These are phyloP conservation scores for Megaceryle torquata DNA, from an alignment of 2,113 vertebrate genomes.

Conservation along the genomic window DNA sequence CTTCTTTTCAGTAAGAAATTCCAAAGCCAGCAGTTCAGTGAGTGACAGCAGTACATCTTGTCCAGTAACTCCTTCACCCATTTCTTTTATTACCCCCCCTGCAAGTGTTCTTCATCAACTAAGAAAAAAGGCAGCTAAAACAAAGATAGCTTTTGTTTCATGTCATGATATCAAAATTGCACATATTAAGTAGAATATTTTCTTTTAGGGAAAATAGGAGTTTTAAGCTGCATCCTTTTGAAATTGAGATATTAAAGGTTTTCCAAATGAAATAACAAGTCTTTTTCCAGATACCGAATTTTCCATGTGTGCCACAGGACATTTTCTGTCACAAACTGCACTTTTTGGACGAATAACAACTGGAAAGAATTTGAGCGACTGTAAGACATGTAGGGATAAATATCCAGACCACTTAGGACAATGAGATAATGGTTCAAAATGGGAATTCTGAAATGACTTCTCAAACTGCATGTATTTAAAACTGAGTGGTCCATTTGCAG, in stretches of 20 bases:
- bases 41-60: neutral
- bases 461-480: neutral
- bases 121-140: too few species aligned
- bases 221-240: neutral
- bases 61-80: neutral
- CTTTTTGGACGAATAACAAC: neutral
- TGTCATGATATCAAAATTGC: neutral
- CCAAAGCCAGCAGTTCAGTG: neutral
- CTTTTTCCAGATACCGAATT: neutral
- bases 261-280: neutral
- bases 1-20: neutral
- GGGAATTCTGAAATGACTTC: neutral
- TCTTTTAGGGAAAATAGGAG: neutral
- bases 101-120: neutral
- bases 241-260: neutral
- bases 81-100: neutral
- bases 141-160: neutral
- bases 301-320: fast-evolving
- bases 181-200: neutral
- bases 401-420: neutral
- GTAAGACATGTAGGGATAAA: neutral
- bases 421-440: neutral
- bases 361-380: neutral
- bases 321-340: neutral
- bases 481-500: neutral